Evolutionary conservation across 2,797 vertebrate genomes (phyloP), one percentile per base, ranked within the genome.

Genomic region (Ctenopoma multispine): DNA sequence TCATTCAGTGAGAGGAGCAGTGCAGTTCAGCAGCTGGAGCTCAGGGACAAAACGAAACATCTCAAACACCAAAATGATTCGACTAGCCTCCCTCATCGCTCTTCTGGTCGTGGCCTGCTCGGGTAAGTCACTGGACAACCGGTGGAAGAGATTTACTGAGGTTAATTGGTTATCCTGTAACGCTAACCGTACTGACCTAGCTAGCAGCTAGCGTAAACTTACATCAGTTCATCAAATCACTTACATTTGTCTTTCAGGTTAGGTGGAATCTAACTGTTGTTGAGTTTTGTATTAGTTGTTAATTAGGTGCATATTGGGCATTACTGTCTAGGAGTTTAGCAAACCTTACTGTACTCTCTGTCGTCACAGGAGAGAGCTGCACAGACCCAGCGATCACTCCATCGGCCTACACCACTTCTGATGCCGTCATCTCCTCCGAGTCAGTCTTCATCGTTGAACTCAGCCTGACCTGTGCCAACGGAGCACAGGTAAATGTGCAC

Each of bases 361-460:
- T 48, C 55, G 1, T 64, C 13, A 29, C 88, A 97, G 96, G 92
- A 49, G 97, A 98, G 85, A 96, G 92, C 61, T 98, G 97, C 84
- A 91, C 95, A 24, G 96, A 97, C 27, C 96, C 97, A 2, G 91
- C 90, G 66, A 96, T 98, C 80, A 95, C 93, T 5, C 96, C 97
- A 7, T 96, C 96, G 72, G 96, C 96, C 86, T 97, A 98, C 91
- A 98, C 96, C 69, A 98, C 97, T 3, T 94, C 95, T 0, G 97
- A 98, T 55, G 97, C 96, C 0, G 95, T 98, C 77, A 97, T 98
- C 88, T 94, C 97, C 31, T 96, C 97, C 0, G 97, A 98, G 90
- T 96, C 96, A 0, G 97, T 97, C 44, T 98, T 98, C 82, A 97
- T 98, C 29, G 96, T 98, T 53, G 97, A 98, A 34, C 94, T 98